Evolutionary conservation across 2,113 vertebrate genomes (phyloP).

Genomic region (Pithys albifrons): DNA sequence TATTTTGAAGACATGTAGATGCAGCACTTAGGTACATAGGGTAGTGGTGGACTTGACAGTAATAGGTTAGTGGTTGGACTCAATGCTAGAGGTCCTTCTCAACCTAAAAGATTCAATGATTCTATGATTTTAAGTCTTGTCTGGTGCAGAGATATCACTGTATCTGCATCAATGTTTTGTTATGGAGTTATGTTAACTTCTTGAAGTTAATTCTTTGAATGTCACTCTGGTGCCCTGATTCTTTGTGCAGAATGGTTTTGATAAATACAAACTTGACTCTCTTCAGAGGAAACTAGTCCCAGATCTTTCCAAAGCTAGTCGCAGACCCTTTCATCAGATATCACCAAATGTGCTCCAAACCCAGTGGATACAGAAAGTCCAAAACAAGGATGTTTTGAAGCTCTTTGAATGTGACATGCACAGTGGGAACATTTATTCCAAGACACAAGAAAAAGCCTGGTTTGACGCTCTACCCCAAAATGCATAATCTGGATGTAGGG

Average conservation of each 20-base stretch:
- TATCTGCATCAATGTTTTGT: neutral
- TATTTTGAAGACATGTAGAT: neutral
- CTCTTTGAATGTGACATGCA: neutral
- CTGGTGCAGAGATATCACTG: neutral
- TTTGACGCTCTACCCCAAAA: neutral
- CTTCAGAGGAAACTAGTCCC: neutral
- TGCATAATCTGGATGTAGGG: neutral
- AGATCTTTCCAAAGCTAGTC: neutral
- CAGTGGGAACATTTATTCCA: accelerated
- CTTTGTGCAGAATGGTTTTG: neutral
- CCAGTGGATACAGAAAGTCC: neutral
- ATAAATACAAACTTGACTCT: neutral
- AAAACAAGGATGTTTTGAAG: neutral
- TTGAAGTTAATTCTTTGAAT: neutral
- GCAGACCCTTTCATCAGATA: neutral
- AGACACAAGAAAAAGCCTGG: neutral
- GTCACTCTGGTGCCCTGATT: neutral
- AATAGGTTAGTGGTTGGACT: neutral
- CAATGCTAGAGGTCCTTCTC: neutral
- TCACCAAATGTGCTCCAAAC: neutral
- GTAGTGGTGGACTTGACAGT: neutral
- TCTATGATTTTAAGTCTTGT: neutral
- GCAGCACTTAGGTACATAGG: neutral
- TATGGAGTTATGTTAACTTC: neutral
- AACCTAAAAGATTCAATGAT: neutral